Evolutionary conservation across 2,113 vertebrate genomes (phyloP), one percentile per base, ranked within the genome.

Genomic region (Xiphorhynchus elegans): DNA sequence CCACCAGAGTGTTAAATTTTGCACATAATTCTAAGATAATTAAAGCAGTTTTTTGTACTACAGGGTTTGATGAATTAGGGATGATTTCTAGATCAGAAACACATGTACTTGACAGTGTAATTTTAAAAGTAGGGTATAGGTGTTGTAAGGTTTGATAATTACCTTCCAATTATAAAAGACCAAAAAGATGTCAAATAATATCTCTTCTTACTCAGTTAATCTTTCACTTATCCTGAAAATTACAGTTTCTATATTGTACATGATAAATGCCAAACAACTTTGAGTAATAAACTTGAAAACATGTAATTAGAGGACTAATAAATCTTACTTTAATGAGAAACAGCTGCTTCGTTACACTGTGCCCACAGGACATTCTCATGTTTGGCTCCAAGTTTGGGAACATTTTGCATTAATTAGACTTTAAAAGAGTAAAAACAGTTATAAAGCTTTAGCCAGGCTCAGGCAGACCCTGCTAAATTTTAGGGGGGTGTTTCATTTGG

Each of bases 251-350:
- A 46, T 93, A 94, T 93, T 78, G 73, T 62, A 70, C 39, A 75
- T 93, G 76, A 90, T 95, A 97, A 97, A 97, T 84, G 89, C 83
- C 95, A 88, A 96, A 73, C 74, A 93, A 96, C n/a, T 70, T 81
- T 24, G 23, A 91, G 86, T 97, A 97, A 97, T 95, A 97, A 97
- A 96, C 94, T 94, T 87, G 95, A 93, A 96, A 98, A 97, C 96
- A 94, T 35, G 52, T 73, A 96, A 98, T 98, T 96, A 97, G 78
- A 94, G 35, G 40, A 84, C 95, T 93, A 96, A 98, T 98, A 98
- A 98, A 98, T 98, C 97, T 97, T 93, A n/a, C 83, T 96, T 97
- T 98, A 97, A 98, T 97, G 95, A 97, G 97, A 97, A 98, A 95
- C 97, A 98, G 96, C 96, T 98, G 97, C 77, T 95, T 85, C 19